Evolutionary conservation across 2,888 invertebrate species (phyloP), one percentile per base, ranked within the genome.

Genomic region (Lasiommata megera): DNA sequence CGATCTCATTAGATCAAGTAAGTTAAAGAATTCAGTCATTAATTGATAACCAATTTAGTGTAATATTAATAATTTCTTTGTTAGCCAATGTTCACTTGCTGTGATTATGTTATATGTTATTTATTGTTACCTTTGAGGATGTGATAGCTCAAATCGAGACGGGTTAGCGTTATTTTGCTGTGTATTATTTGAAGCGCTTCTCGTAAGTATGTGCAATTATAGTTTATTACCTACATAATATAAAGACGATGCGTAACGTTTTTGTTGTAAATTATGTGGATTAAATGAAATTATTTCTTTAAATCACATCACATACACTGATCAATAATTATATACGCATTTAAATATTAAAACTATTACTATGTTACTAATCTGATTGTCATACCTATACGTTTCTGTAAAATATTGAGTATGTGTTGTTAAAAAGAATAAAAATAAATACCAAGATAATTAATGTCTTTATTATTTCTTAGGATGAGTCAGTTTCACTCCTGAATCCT

Each of bases 341-440:
- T 83, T 83, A 84, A 80, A 80, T 81, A 82, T 75, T 84, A 82
- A 85, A 82, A 81, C 80, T 86, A 87, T 83, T 82, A 80, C 77
- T 88, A 86, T 83, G 88, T 88, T 88, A 88, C 76, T 86, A 87
- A 77, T 87, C 87, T 88, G 88, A 89, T 86, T 89, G 86, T 90
- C 89, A 85, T 85, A 23, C 23, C 23, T 23, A 88, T 88, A 91
- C 82, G 89, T 91, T 91, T 91, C 91, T 92, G 91, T 92, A 91
- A 90, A 84, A 88, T 91, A 90, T 88, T 88, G 88, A 90, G 84
- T 91, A 91, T 91, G 91, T 91, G 91, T 91, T 91, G 91, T 91
- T 91, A 88, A 90, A 91, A 84, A 90, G 85, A 90, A 90, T 89
- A 88, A 91, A 91, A 88, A 88, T 87, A 86, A 89, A 89, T 89